These are phyloP conservation scores for Elaphurus davidianus DNA, from an alignment of 2,113 vertebrate genomes.

Conservation along the genomic window DNA sequence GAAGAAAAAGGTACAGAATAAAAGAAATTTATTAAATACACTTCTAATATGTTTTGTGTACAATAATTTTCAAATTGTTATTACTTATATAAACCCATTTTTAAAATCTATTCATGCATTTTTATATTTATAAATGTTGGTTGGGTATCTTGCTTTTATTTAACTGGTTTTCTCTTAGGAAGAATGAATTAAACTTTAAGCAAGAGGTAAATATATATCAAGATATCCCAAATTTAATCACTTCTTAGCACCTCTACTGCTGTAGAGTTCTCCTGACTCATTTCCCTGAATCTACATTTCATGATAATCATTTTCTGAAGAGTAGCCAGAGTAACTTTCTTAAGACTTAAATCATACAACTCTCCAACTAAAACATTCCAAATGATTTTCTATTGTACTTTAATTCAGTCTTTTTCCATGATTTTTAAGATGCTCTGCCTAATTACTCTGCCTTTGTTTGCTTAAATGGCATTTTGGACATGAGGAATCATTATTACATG, in stretches of 20 bases:
- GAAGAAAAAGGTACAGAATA: neutral
- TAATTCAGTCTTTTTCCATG: neutral
- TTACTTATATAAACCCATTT: neutral
- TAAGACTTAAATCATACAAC: neutral
- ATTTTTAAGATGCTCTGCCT: neutral
- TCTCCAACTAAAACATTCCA: neutral
- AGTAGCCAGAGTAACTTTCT: neutral
- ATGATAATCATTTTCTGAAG: neutral
- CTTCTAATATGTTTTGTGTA: neutral
- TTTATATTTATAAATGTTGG: neutral
- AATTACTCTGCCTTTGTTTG: neutral
- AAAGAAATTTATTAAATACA: neutral
- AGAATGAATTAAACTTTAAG: neutral
- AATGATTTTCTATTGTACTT: neutral
- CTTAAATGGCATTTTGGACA: neutral
- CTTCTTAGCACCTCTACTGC: neutral
- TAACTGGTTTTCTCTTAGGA: neutral
- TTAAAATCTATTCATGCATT: neutral
- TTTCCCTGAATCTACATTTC: neutral
- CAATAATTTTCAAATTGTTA: neutral
- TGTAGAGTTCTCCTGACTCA: neutral
- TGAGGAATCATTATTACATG: neutral
- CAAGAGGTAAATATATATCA: neutral
- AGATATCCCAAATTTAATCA: neutral
- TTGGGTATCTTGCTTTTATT: neutral